These are phyloP conservation scores for Chrysolina americana DNA, from an alignment of 2,888 invertebrate genomes.

Conservation along the genomic window DNA sequence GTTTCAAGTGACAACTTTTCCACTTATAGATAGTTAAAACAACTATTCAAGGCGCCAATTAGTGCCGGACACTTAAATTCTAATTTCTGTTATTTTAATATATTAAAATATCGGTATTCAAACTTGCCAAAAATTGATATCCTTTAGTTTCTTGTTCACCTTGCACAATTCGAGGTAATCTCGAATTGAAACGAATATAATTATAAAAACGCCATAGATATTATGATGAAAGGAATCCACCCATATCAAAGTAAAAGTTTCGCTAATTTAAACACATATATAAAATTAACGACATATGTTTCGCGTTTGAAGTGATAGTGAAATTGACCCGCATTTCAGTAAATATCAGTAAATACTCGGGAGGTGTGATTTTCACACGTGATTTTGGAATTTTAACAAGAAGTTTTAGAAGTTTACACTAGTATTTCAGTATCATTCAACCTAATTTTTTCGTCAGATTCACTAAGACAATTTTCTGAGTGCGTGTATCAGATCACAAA, in stretches of 20 bases:
- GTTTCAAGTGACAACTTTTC: no score
- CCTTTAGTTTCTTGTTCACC: not conserved
- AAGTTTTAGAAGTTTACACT: not conserved
- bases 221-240: not conserved
- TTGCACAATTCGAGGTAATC: not conserved
- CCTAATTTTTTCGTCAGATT: no score
- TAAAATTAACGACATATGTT: not conserved
- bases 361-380: not conserved
- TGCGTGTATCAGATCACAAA: no score
- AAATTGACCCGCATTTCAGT: not conserved
- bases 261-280: not conserved
- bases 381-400: not conserved
- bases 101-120: no score
- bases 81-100: no score
- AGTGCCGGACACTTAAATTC: no score
- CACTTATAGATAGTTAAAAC: no score
- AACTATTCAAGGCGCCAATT: no score
- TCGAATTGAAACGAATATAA: not conserved
- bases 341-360: not conserved
- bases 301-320: not conserved
- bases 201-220: not conserved
- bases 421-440: no score
- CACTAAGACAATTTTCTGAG: no score
- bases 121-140: not conserved
- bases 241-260: not conserved